Evolutionary conservation across 2,797 vertebrate species (phyloP).

Genomic region (Anomalospiza imberbis): DNA sequence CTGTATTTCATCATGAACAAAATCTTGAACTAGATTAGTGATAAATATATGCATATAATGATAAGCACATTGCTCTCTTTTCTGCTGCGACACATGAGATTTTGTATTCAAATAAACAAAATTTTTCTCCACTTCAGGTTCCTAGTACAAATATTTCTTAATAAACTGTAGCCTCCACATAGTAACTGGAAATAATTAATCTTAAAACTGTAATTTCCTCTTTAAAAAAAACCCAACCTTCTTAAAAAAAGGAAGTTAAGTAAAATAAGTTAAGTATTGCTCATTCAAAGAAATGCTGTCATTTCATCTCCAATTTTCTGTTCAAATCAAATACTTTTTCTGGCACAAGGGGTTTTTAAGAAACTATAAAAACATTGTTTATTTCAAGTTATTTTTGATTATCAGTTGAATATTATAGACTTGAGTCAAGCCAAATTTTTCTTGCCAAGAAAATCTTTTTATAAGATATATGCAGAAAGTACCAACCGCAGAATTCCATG

Average conservation of each 20-base stretch:
- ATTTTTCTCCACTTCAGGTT: neutral
- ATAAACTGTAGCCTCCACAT: neutral
- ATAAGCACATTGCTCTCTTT: neutral
- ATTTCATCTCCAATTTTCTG: neutral
- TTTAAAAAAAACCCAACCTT: neutral
- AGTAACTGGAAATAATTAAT: neutral
- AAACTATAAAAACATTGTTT: neutral
- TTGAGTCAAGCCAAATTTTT: neutral
- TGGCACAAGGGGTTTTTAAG: neutral
- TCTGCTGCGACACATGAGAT: neutral
- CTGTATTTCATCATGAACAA: neutral
- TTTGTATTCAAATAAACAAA: neutral
- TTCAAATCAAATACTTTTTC: neutral
- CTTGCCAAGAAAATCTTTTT: neutral
- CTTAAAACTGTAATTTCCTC: neutral
- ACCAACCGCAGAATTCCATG: neutral
- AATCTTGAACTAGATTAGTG: neutral
- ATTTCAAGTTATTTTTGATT: neutral
- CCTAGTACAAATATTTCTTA: neutral
- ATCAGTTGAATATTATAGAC: neutral
- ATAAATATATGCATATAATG: neutral
- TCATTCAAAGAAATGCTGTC: neutral
- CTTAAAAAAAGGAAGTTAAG: neutral
- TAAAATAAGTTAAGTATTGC: neutral
- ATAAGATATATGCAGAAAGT: neutral